Conservation (phyloP, 2,113 vertebrate genomes). For the Myiopsitta monachus region DNA sequence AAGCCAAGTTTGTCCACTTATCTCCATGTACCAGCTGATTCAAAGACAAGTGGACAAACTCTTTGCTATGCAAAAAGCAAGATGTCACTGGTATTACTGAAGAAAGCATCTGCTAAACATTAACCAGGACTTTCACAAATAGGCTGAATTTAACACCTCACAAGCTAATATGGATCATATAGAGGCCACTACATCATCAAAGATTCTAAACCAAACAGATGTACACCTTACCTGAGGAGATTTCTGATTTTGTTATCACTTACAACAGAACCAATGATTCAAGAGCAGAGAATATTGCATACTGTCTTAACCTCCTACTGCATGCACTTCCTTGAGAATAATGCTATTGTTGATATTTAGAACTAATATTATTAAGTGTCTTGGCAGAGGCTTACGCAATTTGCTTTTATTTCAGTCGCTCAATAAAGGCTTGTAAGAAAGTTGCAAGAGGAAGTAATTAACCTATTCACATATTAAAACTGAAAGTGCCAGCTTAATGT, state of each 20-base stretch:
- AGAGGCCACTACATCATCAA: slow-evolving; percentile 9
- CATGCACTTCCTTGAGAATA: neutral
- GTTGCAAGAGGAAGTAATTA: slow-evolving; percentile 57
- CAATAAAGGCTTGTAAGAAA: slow-evolving; percentile 52
- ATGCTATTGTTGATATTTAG: slow-evolving; percentile 56
- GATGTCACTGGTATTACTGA: neutral
- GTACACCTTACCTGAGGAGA: neutral
- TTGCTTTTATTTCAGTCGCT: slow-evolving; percentile 48
- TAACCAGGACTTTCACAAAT: slow-evolving; percentile 36
- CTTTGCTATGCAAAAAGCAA: neutral
- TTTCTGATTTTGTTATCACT: slow-evolving; percentile 5
- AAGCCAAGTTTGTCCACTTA: neutral
- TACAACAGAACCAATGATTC: neutral
- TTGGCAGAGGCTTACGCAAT: slow-evolving; percentile 54
- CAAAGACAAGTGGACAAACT: neutral
- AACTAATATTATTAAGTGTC: slow-evolving; percentile 54
- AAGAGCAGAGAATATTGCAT: neutral
- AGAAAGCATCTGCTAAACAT: slow-evolving; percentile 7
- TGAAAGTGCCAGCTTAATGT: slow-evolving; percentile 37
- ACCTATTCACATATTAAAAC: slow-evolving; percentile 58
- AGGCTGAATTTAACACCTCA: slow-evolving; percentile 13
- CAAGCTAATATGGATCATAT: neutral
- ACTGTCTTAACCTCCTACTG: slow-evolving; percentile 34
- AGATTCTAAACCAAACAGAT: slow-evolving; percentile 45
- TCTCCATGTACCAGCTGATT: neutral